Conservation (phyloP, 2,888 invertebrate species). For the Acanthosoma haemorrhoidale region DNA sequence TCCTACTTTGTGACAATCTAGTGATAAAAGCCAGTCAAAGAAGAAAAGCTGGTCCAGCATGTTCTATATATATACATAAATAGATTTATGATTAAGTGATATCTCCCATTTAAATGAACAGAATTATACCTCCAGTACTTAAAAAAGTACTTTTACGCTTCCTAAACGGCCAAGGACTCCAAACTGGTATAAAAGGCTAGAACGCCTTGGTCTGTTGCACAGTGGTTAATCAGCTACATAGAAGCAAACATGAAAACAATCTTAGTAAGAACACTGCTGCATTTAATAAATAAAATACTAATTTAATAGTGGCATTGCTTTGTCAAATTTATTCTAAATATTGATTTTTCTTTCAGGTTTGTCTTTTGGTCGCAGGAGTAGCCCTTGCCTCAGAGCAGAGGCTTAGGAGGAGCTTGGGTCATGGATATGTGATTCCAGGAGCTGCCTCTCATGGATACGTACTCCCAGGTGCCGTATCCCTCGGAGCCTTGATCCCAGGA, state of each 20-base stretch:
- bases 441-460: neutral
- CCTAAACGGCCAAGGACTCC: neutral
- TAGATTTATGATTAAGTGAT: too few species aligned
- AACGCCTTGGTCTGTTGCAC: neutral
- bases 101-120: too few species aligned
- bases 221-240: constrained; percentile 4
- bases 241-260: neutral
- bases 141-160: neutral
- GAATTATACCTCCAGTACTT: too few species aligned
- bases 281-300: neutral
- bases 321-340: neutral
- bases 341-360: neutral
- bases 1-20: too few species aligned
- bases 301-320: neutral
- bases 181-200: neutral
- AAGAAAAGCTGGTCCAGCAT: too few species aligned
- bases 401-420: neutral
- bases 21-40: too few species aligned
- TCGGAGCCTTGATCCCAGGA: neutral
- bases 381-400: neutral
- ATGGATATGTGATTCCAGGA: neutral
- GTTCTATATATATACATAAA: too few species aligned
- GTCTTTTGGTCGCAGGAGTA: constrained; percentile 10
- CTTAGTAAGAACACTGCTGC: neutral
- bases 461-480: neutral